Evolutionary conservation across 2,113 vertebrate genomes (phyloP), one percentile per base, ranked within the genome.

Genomic region (Enhydra lutris): DNA sequence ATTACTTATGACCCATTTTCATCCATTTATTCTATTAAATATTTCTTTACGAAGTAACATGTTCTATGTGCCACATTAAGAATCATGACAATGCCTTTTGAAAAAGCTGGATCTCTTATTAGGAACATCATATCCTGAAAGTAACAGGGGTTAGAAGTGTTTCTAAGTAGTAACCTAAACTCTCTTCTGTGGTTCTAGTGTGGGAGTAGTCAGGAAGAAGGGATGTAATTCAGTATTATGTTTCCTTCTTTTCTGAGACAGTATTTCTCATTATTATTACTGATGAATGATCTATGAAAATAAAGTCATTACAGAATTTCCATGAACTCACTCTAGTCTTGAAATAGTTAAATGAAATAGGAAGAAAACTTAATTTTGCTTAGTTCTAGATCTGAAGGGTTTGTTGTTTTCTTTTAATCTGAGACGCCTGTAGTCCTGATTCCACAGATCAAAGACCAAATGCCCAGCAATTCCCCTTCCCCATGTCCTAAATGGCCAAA

Each of bases 21-120:
- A 93, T 73, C 29, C 83, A 88, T 95, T 95, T 73, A 52, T 79
- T 57, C 86, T 96, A 67, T 82, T 93, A 74, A 85, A 94, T 80
- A 6, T n/a, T 91, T 95, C 83, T 81, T 24, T 89, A 21, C 69
- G 31, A 85, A 55, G 12, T 88, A 94, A 42, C 31, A 94, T 73
- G 8, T 57, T 89, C 97, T 90, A 13, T 92, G 59, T 63, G 31
- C 10, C 67, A 95, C 95, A 93, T 97, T 97, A 92, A 95, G 89
- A 98, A 95, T 95, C 94, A 59, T 71, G 73, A 84, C 55, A 71
- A 55, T 76, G 18, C 39, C 71, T 95, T 94, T 78, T 82, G 71
- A 83, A 69, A 92, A 93, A 80, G 14, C 3, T 42, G 34, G 21
- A 76, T 93, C 34, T 94, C n/a, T 90, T 61, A 31, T 36, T 61